Percentiles rank a stretch among this genome's conserved stretches.
These are phyloP conservation scores for Mormyrops boulengeri DNA, from an alignment of 2,797 vertebrate species.

Conservation along the genomic window DNA sequence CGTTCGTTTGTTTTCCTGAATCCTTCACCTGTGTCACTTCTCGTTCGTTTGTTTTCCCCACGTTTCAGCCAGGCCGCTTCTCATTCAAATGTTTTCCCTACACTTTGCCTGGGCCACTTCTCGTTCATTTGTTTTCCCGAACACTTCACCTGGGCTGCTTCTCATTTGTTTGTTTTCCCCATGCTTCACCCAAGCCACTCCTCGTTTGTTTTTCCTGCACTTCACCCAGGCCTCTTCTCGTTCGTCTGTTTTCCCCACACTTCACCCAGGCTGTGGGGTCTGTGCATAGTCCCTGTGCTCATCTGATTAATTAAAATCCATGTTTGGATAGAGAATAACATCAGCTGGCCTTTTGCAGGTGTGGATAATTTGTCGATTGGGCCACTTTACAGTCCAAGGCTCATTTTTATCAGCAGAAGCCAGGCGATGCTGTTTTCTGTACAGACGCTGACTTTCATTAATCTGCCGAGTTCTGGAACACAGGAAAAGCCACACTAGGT, in stretches of 20 bases:
- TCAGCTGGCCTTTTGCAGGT: slow-evolving; percentile 15
- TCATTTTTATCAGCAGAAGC: slow-evolving; percentile 2
- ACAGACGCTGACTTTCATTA: slow-evolving; percentile 5
- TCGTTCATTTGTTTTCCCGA: not conserved
- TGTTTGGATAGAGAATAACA: not conserved
- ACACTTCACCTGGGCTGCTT: not conserved
- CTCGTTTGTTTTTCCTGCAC: no score
- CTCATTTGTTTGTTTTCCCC: not conserved
- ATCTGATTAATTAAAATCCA: not conserved
- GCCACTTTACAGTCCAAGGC: not conserved
- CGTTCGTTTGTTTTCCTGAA: not conserved
- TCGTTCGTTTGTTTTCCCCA: not conserved
- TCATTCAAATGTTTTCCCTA: not conserved
- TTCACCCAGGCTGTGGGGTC: not conserved
- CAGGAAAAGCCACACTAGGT: not conserved
- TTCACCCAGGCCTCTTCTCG: no score
- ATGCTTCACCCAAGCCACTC: no score
- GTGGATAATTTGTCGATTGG: slow-evolving; percentile 11
- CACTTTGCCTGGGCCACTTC: not conserved
- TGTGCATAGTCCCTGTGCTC: not conserved
- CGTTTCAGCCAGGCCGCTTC: not conserved
- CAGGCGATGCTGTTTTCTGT: slow-evolving; percentile 9
- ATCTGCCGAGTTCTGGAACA: not conserved
- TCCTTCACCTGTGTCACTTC: not conserved
- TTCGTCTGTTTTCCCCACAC: not conserved